Evolutionary conservation across 64 coral and sea anemone species (phyloP), one percentile per base, ranked within the genome.

Genomic region (Montipora efflorescens): DNA sequence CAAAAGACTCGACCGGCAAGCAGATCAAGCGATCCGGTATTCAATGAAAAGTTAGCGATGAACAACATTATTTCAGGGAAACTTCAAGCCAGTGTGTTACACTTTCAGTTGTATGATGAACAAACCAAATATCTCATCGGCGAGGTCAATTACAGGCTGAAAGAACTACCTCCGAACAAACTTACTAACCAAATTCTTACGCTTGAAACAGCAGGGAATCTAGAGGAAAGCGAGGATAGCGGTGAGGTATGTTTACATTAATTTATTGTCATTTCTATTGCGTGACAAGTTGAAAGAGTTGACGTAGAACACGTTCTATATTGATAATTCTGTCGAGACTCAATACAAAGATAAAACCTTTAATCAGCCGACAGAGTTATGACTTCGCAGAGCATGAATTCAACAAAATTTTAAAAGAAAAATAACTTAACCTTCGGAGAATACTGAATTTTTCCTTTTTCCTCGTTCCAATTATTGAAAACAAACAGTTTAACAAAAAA

Each of bases 31-130:
- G 47, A 93, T 45, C 92, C 92, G 70, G 22, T 80, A 12, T 93
- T 88, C 48, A 88, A 88, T 59, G 84, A 93, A 71, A 81, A 93
- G 21, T 25, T 93, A 7, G 83, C 47, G 8, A 20, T 67, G 15
- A 21, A 87, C 61, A 83, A 75, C 14, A 66, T 93, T 4, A 79
- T 57, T 8, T 15, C 72, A 61, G 76, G 6, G 7, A 89, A 79
- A 67, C 71, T 89, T 8, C 52, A 36, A 7, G 87, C 48, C 9
- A 59, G 87, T 44, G 16, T 19, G 51, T 78, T 89, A 67, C 71
- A 48, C 50, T 89, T 89, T 45, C 71, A 77, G 87, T 55, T 89
- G n/a, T 78, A 76, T 11, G 49, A 89, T 15, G 74, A 57, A 19
- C 13, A 51, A 13, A 52, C 23, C 0, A 70, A 86, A 8, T 47